Conservation (phyloP, 1,140 invertebrate species). For the Drosophila albomicans region DNA sequence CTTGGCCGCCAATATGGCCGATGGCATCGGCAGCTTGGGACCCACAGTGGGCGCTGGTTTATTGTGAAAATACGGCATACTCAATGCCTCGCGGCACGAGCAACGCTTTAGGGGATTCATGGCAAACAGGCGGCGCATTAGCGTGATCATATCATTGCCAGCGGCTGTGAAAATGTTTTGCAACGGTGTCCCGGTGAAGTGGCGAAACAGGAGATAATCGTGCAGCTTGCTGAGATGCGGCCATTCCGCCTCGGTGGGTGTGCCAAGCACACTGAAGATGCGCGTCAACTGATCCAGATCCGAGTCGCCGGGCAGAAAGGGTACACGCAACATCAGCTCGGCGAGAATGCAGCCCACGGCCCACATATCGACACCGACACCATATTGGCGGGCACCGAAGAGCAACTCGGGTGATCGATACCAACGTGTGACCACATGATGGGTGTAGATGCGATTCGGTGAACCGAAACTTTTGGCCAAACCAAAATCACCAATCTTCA, state of each 20-base stretch:
- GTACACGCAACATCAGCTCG: conserved; percentile 95
- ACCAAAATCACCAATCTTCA: conserved; percentile 99
- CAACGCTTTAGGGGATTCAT: conserved; percentile 95
- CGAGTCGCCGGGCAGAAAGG: conserved; percentile 98
- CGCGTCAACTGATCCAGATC: conserved; percentile 98
- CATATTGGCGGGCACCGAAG: conserved; percentile 97
- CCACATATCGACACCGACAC: conserved; percentile 99
- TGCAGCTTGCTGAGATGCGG: conserved; percentile 93
- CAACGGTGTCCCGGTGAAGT: conserved; percentile 92
- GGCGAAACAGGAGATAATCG: conserved; percentile 97
- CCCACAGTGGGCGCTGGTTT: conserved; percentile 95
- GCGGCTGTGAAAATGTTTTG: conserved; percentile 98
- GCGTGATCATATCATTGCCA: conserved; percentile 94
- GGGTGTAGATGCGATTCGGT: conserved; percentile 97
- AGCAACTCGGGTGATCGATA: conserved; percentile 97
- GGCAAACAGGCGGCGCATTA: conserved; percentile 92
- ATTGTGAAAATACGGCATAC: conserved; percentile 94
- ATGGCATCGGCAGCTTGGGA: conserved; percentile 91
- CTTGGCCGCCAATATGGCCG: conserved; percentile 68
- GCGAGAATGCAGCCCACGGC: conserved; percentile 99
- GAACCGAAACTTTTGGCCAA: conserved; percentile 98
- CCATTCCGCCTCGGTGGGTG: conserved; percentile 97
- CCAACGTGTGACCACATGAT: conserved; percentile 99
- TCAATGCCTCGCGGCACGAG: conserved; percentile 91
- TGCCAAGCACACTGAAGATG: conserved; percentile 97